These are phyloP conservation scores for Dinomys branickii DNA, from an alignment of 2,113 vertebrate genomes.

Conservation along the genomic window DNA sequence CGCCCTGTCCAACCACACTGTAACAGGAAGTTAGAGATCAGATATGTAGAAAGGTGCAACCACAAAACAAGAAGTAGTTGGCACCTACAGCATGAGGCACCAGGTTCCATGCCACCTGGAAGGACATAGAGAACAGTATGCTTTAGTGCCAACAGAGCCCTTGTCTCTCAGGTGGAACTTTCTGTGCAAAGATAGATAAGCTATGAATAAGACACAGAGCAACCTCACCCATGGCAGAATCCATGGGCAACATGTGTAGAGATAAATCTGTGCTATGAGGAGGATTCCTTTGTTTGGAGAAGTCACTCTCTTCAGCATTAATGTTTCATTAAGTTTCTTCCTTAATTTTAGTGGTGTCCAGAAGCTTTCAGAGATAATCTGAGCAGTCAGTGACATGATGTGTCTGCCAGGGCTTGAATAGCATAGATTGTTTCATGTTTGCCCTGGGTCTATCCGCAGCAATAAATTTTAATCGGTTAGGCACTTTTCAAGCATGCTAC, in stretches of 20 bases:
- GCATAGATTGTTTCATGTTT: background rate
- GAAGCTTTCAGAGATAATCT: slow-evolving; percentile 63
- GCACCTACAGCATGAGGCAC: background rate
- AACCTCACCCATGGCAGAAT: background rate
- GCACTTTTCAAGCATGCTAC: slow-evolving; percentile 71
- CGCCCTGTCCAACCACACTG: fast-evolving
- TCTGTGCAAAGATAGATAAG: background rate
- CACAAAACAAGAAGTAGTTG: background rate
- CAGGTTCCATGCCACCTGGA: background rate
- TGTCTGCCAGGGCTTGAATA: slow-evolving; percentile 17
- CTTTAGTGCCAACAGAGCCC: background rate
- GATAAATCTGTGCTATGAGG: background rate
- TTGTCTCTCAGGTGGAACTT: background rate
- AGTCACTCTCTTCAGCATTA: slow-evolving; percentile 1
- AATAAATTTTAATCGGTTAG: slow-evolving; percentile 78
- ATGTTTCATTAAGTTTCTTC: slow-evolving; percentile 61
- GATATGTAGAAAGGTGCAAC: background rate
- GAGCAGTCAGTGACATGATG: slow-evolving; percentile 54
- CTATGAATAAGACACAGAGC: background rate
- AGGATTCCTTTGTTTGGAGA: slow-evolving; percentile 23
- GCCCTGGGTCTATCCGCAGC: slow-evolving; percentile 53
- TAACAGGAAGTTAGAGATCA: background rate
- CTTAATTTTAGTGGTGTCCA: slow-evolving; percentile 66
- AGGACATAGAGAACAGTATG: background rate
- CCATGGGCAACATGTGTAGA: background rate